phyloP scores from a whole-genome alignment of 2,888 invertebrate species.

The Hydraecia micacea region DNA sequence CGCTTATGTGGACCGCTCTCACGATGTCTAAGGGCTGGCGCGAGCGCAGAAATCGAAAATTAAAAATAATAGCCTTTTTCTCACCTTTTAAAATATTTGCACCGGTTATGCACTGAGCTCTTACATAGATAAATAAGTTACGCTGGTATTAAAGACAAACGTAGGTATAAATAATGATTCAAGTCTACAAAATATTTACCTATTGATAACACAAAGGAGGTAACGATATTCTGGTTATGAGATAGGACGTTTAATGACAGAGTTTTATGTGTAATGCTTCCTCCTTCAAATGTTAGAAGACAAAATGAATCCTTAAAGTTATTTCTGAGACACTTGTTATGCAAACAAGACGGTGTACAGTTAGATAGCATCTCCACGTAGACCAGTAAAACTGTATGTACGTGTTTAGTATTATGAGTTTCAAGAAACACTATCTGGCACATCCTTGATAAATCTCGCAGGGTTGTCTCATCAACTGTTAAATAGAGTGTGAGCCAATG shows the following conservation, averaged over 20 bases:
- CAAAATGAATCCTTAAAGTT: constrained; percentile 40
- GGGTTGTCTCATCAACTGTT: constrained; percentile 86
- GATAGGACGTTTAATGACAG: constrained; percentile 34
- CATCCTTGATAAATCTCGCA: constrained; percentile 80
- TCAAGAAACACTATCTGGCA: constrained; percentile 58
- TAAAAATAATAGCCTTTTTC: not conserved
- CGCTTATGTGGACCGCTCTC: constrained; percentile 76
- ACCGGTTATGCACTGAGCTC: constrained; percentile 29
- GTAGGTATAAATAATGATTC: constrained; percentile 47
- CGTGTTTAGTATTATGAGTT: constrained; percentile 60
- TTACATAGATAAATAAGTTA: not conserved
- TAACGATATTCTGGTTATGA: constrained; percentile 42
- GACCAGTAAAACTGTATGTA: constrained; percentile 56
- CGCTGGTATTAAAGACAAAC: constrained; percentile 39
- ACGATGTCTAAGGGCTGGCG: constrained; percentile 80
- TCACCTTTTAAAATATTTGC: constrained; percentile 4
- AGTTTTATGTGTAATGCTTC: constrained; percentile 56
- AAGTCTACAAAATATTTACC: constrained; percentile 23
- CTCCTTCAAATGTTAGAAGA: constrained; percentile 39
- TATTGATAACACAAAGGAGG: constrained; percentile 28
- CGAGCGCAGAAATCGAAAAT: not conserved
- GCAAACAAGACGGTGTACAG: constrained; percentile 56
- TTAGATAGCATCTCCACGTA: constrained; percentile 66
- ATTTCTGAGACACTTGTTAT: constrained; percentile 53
- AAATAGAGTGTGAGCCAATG: constrained; percentile 89